A percentile compares a stretch with the other conserved stretches of the same genome.
These are phyloP conservation scores for Trinectes maculatus DNA, from an alignment of 2,113 vertebrate species.

Conservation along the genomic window DNA sequence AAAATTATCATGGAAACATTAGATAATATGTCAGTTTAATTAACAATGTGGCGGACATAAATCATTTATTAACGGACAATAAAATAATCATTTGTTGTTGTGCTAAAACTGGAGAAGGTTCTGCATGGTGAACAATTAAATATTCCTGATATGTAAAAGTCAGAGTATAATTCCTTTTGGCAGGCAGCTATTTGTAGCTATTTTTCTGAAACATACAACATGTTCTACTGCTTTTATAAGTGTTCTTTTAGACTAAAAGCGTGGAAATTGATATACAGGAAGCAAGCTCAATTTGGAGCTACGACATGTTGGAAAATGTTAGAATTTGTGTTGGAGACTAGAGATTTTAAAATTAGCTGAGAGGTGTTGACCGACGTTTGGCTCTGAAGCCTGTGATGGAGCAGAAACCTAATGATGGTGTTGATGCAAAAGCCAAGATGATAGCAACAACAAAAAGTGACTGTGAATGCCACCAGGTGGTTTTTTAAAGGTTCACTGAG, in stretches of 20 bases:
- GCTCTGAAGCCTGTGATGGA: background rate
- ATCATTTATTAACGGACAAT: too few relatives aligned
- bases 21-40: too few relatives aligned
- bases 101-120: background rate
- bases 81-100: background rate
- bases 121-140: background rate
- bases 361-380: constrained; percentile 50
- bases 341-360: constrained; percentile 41
- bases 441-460: background rate
- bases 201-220: constrained; percentile 5
- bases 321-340: constrained; percentile 24
- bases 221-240: constrained; percentile 15
- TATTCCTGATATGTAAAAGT: background rate
- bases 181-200: background rate
- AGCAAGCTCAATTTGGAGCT: background rate
- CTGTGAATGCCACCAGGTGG: constrained; percentile 25
- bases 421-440: constrained; percentile 6
- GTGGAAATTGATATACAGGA: constrained; percentile 28
- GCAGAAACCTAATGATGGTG: constrained; percentile 15
- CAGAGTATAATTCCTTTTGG: background rate
- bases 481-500: background rate
- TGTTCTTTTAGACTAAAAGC: constrained; percentile 2
- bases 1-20: too few relatives aligned
- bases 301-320: constrained; percentile 21
- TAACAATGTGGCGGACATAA: background rate